These are phyloP conservation scores for Mesoclemmys tuberculata DNA, from an alignment of 2,113 vertebrate genomes.

Conservation along the genomic window DNA sequence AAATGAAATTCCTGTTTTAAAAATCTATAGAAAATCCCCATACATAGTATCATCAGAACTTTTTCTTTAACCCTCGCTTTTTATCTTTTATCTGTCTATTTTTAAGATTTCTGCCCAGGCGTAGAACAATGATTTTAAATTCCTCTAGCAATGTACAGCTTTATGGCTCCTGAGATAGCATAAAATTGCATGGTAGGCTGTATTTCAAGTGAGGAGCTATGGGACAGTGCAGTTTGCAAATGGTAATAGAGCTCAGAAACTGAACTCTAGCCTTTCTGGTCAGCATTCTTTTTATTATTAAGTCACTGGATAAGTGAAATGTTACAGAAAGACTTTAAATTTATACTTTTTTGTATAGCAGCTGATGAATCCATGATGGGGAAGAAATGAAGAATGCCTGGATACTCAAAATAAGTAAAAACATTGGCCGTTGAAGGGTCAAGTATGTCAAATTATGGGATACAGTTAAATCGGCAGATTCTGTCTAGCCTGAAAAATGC, in stretches of 20 bases:
- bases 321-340: conserved; percentile 63
- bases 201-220: conserved; percentile 66
- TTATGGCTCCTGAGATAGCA: conserved; percentile 68
- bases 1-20: background rate
- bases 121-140: conserved; percentile 56
- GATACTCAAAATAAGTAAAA: conserved; percentile 19
- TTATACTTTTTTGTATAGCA: conserved; percentile 52
- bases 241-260: conserved; percentile 60
- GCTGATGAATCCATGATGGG: conserved; percentile 45
- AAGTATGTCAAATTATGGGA: background rate
- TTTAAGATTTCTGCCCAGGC: conserved; percentile 45
- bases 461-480: background rate
- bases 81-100: conserved; percentile 33
- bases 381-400: conserved; percentile 49
- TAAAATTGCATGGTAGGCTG: conserved; percentile 67
- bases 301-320: conserved; percentile 67
- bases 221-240: conserved; percentile 61
- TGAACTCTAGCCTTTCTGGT: conserved; percentile 62
- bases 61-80: background rate
- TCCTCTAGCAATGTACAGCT: conserved; percentile 48
- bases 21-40: background rate
- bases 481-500: background rate
- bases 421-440: conserved; percentile 8
- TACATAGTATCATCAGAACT: background rate
- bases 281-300: conserved; percentile 70